Conservation (phyloP, 2,888 invertebrate species). For the Agonopterix heracliana region DNA sequence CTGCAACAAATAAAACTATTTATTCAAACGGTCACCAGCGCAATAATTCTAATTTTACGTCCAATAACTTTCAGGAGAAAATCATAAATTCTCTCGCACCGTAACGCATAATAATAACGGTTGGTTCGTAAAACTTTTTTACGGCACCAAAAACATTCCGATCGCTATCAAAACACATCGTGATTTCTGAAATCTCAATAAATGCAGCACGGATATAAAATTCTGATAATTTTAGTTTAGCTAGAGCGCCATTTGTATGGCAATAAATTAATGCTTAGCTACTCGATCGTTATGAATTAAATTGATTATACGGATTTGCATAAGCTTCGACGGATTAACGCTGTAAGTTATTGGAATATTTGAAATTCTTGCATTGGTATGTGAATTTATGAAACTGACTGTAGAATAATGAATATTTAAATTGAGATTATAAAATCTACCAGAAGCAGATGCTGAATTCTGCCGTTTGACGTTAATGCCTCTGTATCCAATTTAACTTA, state of each 20-base stretch:
- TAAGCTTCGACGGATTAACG: constrained; percentile 15
- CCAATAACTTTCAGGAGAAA: constrained; percentile 42
- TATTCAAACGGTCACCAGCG: constrained; percentile 4
- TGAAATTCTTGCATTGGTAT: constrained; percentile 1
- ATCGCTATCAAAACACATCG: constrained; percentile 39
- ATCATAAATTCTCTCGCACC: constrained; percentile 50
- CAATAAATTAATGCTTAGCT: constrained; percentile 4
- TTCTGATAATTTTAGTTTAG: not conserved
- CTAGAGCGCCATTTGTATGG: constrained; percentile 1
- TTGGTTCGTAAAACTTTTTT: constrained; percentile 57
- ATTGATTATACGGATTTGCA: constrained; percentile 16
- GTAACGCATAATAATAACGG: constrained; percentile 49
- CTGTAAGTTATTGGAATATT: constrained; percentile 3
- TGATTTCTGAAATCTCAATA: constrained; percentile 37
- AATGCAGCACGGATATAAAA: constrained; percentile 14
- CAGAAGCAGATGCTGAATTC: too few species aligned
- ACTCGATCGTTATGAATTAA: constrained; percentile 3
- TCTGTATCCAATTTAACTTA: constrained; percentile 6
- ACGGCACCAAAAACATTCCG: constrained; percentile 48
- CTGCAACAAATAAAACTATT: constrained; percentile 68
- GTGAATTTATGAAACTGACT: not conserved
- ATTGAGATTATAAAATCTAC: not conserved
- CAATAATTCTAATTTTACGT: constrained; percentile 25
- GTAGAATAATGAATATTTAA: not conserved
- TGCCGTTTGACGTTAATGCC: not conserved